Evolutionary conservation across 2,888 invertebrate species (phyloP).

Genomic region (Julus scanicus): DNA sequence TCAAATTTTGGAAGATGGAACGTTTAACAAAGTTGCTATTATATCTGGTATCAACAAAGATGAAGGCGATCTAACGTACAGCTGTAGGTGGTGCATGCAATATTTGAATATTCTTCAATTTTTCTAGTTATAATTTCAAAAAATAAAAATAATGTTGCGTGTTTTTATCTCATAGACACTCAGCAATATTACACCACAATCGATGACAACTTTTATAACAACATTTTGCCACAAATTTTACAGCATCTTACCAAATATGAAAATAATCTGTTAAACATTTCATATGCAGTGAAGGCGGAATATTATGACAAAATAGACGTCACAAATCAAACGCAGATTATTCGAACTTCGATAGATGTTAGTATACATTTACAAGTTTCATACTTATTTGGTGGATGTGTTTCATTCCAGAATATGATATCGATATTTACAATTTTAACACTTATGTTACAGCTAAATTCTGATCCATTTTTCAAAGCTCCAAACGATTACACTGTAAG

Average conservation of each 20-base stretch:
- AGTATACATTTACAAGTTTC: neutral
- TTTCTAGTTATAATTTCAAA: neutral
- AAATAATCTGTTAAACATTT: conserved; percentile 45
- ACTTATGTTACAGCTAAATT: conserved; percentile 47
- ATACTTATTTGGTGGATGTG: neutral
- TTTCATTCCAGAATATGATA: too few relatives aligned
- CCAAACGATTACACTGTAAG: conserved; percentile 44
- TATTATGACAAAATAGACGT: conserved; percentile 55
- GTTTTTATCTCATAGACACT: conserved; percentile 11
- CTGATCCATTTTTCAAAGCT: conserved; percentile 54
- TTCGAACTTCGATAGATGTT: conserved; percentile 51
- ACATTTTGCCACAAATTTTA: conserved; percentile 14
- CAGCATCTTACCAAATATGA: conserved; percentile 51
- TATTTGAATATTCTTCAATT: neutral
- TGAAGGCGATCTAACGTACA: conserved; percentile 51
- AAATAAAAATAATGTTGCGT: neutral
- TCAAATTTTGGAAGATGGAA: conserved; percentile 5
- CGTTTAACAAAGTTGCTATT: conserved; percentile 51
- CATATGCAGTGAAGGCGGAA: conserved; percentile 53
- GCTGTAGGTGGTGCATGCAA: neutral
- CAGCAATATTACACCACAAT: conserved; percentile 38
- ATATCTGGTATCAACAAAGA: conserved; percentile 54
- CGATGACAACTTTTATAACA: conserved; percentile 50
- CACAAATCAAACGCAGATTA: conserved; percentile 16
- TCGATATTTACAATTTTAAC: neutral